phyloP scores from a whole-genome alignment of 2,113 vertebrate species.

The Syngnathus typhle region DNA sequence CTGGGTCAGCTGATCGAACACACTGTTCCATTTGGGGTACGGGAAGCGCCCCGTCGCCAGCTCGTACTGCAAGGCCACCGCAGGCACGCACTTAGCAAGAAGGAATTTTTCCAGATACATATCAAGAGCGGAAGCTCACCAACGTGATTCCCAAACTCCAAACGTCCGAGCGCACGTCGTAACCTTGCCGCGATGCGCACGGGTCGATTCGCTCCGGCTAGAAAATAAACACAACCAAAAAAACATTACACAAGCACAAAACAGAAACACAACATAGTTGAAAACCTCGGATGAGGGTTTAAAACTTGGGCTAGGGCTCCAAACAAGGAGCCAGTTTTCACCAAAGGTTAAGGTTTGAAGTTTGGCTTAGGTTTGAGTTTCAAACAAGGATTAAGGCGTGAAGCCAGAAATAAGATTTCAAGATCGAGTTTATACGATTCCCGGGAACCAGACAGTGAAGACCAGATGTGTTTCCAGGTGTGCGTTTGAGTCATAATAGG shows the following conservation, averaged over 20 bases:
- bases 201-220: slow-evolving; percentile 98
- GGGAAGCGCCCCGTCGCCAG: slow-evolving; percentile 93
- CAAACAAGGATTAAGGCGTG: too few species aligned
- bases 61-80: slow-evolving; percentile 76
- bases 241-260: neutral
- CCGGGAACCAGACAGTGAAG: too few species aligned
- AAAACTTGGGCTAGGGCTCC: too few species aligned
- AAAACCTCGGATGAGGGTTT: too few species aligned
- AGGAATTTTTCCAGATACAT: neutral
- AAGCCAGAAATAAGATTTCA: too few species aligned
- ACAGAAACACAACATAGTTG: too few species aligned
- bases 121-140: slow-evolving; percentile 66
- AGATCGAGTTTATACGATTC: too few species aligned
- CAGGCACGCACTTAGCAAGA: too few species aligned
- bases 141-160: slow-evolving; percentile 97
- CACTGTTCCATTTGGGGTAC: slow-evolving; percentile 99
- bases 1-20: slow-evolving; percentile 97
- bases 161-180: slow-evolving; percentile 94
- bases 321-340: too few species aligned
- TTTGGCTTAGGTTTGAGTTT: neutral
- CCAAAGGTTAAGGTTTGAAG: neutral
- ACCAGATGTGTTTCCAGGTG: too few species aligned
- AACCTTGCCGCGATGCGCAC: slow-evolving; percentile 93
- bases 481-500: too few species aligned
- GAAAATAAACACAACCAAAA: slow-evolving; percentile 5